phyloP scores from a whole-genome alignment of 2,888 invertebrate species.

The Drosophila anomelani region DNA sequence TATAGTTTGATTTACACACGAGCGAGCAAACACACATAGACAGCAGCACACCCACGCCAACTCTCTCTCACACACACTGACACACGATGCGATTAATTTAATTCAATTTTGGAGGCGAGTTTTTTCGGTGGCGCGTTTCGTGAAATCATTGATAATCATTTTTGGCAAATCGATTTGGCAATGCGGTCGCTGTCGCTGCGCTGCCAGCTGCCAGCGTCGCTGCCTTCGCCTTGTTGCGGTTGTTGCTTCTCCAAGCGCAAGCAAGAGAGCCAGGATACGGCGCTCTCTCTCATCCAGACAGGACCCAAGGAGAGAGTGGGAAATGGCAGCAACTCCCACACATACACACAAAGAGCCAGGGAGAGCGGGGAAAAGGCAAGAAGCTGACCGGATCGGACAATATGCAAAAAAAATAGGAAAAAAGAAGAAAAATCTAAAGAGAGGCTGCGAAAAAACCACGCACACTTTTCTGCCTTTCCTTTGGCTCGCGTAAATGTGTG shows the following conservation, averaged over 20 bases:
- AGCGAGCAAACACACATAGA: slow-evolving; percentile 6
- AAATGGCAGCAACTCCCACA: slow-evolving; percentile 67
- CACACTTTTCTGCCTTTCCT: slow-evolving; percentile 27
- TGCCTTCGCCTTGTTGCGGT: slow-evolving; percentile 53
- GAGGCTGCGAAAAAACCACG: slow-evolving; percentile 57
- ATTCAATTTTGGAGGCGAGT: slow-evolving; percentile 59
- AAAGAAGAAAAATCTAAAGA: slow-evolving; percentile 60
- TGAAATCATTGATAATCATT: slow-evolving; percentile 77
- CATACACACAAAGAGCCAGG: slow-evolving; percentile 53
- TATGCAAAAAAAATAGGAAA: slow-evolving; percentile 72
- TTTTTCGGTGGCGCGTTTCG: slow-evolving; percentile 60
- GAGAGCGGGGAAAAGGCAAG: slow-evolving; percentile 16
- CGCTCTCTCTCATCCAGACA: slow-evolving; percentile 18
- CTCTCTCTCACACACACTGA: slow-evolving; percentile 20
- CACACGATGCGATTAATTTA: slow-evolving; percentile 70
- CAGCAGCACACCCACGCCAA: slow-evolving; percentile 17
- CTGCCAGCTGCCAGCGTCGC: slow-evolving; percentile 6
- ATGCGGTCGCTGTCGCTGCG: slow-evolving; percentile 54
- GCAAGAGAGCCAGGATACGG: slow-evolving; percentile 38
- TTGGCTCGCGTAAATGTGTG: slow-evolving; percentile 23
- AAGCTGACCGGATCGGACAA: slow-evolving; percentile 55
- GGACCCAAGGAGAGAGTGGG: background rate
- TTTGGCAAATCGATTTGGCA: slow-evolving; percentile 75
- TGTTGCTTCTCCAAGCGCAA: slow-evolving; percentile 68
- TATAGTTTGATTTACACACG: slow-evolving; percentile 58